Percentiles rank a stretch among this genome's conserved stretches.
Conservation (phyloP, 2,888 invertebrate species). For the Nomada fabriciana region DNA sequence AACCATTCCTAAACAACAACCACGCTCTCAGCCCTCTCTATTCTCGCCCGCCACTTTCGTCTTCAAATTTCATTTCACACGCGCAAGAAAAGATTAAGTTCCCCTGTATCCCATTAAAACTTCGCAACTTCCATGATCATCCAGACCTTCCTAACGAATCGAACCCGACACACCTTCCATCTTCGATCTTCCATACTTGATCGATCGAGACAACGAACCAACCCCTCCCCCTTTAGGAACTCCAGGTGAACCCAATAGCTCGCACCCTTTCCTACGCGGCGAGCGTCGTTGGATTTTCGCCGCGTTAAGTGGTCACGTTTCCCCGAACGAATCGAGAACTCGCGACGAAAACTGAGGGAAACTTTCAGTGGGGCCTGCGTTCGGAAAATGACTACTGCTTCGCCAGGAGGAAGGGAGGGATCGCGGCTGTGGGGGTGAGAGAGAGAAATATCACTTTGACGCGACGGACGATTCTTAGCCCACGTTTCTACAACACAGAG, state of each 20-base stretch:
- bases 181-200: slow-evolving; percentile 5
- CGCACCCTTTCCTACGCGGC: background rate
- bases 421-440: too few relatives aligned
- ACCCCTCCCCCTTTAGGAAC: background rate
- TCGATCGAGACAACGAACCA: slow-evolving; percentile 1
- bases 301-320: slow-evolving; percentile 42
- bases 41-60: background rate
- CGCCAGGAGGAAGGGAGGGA: background rate
- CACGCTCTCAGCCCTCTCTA: background rate
- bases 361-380: slow-evolving; percentile 40
- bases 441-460: slow-evolving; percentile 62
- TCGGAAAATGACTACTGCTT: slow-evolving; percentile 37
- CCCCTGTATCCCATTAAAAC: slow-evolving; percentile 35
- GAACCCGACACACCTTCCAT: background rate
- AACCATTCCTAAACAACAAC: too few relatives aligned
- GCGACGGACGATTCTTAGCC: slow-evolving; percentile 56
- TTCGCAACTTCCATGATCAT: slow-evolving; percentile 12
- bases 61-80: slow-evolving; percentile 24
- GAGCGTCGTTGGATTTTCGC: background rate
- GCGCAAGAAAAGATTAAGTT: slow-evolving; percentile 17
- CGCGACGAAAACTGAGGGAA: slow-evolving; percentile 18
- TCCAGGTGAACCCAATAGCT: too few relatives aligned
- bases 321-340: slow-evolving; percentile 20
- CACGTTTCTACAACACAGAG: slow-evolving; percentile 21
- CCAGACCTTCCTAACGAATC: slow-evolving; percentile 16